These are phyloP conservation scores for Sinocyclocheilus grahami DNA, from an alignment of 2,113 vertebrate species.

Conservation along the genomic window DNA sequence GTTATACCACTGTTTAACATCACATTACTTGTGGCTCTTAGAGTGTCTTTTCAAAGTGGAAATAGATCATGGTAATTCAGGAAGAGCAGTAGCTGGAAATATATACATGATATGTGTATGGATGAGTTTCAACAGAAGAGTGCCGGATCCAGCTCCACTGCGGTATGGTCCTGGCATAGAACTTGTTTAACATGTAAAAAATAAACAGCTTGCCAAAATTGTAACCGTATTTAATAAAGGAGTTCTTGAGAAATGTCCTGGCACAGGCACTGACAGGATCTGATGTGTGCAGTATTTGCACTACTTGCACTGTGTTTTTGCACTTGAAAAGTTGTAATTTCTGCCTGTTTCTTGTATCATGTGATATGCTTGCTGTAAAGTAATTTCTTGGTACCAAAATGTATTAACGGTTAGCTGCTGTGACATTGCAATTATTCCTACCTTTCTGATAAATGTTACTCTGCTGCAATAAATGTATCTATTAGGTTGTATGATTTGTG, in stretches of 20 bases:
- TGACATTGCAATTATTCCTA: no score
- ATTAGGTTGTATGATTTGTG: no score
- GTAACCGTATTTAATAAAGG: background rate
- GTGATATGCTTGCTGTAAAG: no score
- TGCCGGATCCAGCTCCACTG: background rate
- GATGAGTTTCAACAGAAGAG: background rate
- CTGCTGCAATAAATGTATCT: no score
- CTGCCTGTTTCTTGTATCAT: background rate
- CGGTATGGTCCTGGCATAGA: background rate
- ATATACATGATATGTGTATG: no score
- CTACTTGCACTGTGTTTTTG: background rate
- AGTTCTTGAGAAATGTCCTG: background rate
- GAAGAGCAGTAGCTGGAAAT: background rate
- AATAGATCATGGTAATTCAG: slow-evolving; percentile 8
- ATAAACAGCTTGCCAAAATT: background rate
- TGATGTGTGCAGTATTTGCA: background rate
- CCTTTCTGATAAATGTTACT: no score
- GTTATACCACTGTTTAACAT: background rate
- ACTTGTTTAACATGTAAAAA: slow-evolving; percentile 1
- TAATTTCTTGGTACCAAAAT: background rate
- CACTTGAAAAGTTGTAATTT: background rate
- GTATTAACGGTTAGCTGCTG: no score
- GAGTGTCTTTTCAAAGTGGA: background rate
- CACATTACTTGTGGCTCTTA: background rate
- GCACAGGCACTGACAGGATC: background rate